Evolutionary conservation across 1,140 invertebrate species (phyloP), one percentile per base, ranked within the genome.

Genomic region (Temnothorax nylanderi): DNA sequence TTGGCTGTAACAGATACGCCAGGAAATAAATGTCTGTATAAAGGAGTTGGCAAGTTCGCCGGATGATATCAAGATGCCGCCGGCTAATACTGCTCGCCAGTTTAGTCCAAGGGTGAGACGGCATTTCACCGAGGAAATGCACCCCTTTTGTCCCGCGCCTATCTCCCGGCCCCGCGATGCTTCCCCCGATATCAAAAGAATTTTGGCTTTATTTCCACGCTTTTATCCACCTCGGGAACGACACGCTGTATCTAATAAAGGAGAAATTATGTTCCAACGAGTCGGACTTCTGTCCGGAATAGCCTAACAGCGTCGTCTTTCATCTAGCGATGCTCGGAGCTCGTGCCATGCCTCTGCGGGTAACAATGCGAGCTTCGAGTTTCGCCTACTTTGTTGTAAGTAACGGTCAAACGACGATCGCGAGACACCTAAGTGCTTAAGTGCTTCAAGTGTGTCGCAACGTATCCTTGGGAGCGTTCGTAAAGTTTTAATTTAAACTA

Each of bases 11-110:
- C 92, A 91, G 89, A 93, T 93, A 93, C 74, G 88, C 71, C 88
- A 88, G 91, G 90, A 93, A 93, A 94, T 93, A 93, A 93, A 94
- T 94, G 91, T 93, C 92, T 91, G 91, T 93, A 93, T 93, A 91
- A 93, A 93, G 92, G 92, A 93, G 93, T 94, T 94, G 93, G 93
- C 93, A 93, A 93, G 91, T 93, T 92, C 85, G 85, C 87, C 89
- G 89, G 91, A 90, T 88, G 90, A 93, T 93, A 93, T 93, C 93
- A 93, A 94, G 93, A 92, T 93, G 90, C 87, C 92, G 91, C 85
- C 76, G 88, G 90, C 90, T 92, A 94, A 93, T 93, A 93, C 87
- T 74, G 91, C 88, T 84, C 62, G 87, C 77, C 75, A 65, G 87
- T 76, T 84, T 87, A 88, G 86, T 87, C 74, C 64, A 71, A 87